Conservation (phyloP, 35 echinoderm and acorn worm species). For the Patiria miniata region DNA sequence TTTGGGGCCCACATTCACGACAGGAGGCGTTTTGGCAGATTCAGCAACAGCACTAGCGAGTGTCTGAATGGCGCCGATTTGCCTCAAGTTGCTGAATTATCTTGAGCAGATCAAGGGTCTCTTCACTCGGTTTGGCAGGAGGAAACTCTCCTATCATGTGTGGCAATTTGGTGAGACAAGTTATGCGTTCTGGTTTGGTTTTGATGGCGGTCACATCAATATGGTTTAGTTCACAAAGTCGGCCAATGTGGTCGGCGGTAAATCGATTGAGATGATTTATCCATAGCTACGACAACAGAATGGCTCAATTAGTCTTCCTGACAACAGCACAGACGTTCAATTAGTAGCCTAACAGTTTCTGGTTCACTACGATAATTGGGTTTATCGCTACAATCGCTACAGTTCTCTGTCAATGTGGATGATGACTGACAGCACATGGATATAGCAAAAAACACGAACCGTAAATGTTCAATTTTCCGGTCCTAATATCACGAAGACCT, state of each 20-base stretch:
- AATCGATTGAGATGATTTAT: background rate
- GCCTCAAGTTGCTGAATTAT: background rate
- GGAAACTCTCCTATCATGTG: constrained; percentile 10
- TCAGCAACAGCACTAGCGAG: background rate
- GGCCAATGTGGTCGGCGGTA: constrained; percentile 4
- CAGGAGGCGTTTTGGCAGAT: background rate
- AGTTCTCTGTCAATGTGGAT: too few species aligned
- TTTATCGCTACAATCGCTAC: too few species aligned
- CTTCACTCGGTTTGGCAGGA: background rate
- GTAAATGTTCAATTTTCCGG: too few species aligned
- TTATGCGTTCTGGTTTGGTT: constrained; percentile 15
- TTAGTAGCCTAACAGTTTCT: too few species aligned
- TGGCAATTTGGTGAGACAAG: constrained; percentile 6
- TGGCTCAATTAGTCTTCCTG: too few species aligned
- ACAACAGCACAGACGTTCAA: too few species aligned
- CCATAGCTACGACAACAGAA: background rate
- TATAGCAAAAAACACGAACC: too few species aligned
- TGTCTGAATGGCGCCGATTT: background rate
- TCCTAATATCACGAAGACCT: too few species aligned
- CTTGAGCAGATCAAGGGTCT: constrained; percentile 10
- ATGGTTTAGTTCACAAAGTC: constrained; percentile 14
- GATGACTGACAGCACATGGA: too few species aligned
- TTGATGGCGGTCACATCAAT: background rate
- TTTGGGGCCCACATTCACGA: background rate
- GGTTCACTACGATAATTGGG: too few species aligned